phyloP scores from a whole-genome alignment of 53 echinoderm and acorn worm species.

The Stichopus horrens region DNA sequence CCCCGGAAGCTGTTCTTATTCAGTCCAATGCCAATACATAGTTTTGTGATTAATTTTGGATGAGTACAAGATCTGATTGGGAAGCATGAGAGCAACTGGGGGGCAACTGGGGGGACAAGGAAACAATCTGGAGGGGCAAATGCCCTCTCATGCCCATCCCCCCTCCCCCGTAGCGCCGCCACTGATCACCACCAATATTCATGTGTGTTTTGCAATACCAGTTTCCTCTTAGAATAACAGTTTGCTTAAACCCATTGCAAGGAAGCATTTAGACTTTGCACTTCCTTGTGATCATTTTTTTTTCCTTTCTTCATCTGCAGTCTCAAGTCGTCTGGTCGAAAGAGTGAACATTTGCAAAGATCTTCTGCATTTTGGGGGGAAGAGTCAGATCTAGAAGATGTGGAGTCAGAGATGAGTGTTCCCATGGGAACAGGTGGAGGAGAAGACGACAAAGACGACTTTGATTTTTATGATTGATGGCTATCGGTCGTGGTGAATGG shows the following conservation, averaged over 20 bases:
- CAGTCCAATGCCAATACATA: no score
- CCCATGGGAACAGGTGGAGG: conserved; percentile 84
- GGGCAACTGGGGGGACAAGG: no score
- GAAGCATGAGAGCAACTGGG: no score
- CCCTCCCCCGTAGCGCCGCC: no score
- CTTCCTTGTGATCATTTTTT: not conserved
- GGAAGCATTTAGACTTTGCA: not conserved
- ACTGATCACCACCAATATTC: no score
- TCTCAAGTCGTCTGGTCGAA: conserved; percentile 80
- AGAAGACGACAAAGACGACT: conserved; percentile 90
- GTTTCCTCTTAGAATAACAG: not conserved
- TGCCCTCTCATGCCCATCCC: no score
- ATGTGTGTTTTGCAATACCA: not conserved
- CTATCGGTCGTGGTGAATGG: not conserved
- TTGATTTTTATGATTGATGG: conserved; percentile 88
- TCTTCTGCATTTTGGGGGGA: conserved; percentile 98
- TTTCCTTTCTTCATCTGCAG: conserved; percentile 37
- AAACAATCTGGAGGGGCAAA: no score
- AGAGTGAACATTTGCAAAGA: conserved; percentile 63
- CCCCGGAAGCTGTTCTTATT: no score
- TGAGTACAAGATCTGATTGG: no score
- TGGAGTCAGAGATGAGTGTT: conserved; percentile 89
- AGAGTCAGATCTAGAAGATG: conserved; percentile 84
- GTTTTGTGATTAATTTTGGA: no score
- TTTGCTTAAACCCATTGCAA: not conserved